These are phyloP conservation scores for Mystacides longicornis DNA, from an alignment of 2,888 invertebrate species.

Conservation along the genomic window DNA sequence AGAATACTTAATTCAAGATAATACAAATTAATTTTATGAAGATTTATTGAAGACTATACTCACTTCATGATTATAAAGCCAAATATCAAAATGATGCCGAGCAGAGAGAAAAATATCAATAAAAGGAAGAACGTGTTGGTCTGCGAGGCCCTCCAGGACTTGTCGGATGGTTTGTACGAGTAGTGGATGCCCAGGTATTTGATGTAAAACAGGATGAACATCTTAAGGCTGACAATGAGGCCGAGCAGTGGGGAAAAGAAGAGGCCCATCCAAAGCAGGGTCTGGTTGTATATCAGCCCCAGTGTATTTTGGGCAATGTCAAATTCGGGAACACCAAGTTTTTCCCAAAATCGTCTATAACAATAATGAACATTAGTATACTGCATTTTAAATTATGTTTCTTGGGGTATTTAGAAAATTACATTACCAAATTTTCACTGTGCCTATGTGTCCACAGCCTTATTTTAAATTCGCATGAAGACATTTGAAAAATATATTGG, in stretches of 20 bases:
- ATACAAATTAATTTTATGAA: too few species aligned
- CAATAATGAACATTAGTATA: neutral
- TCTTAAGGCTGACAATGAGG: slow-evolving; percentile 56
- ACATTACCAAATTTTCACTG: too few species aligned
- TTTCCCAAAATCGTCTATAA: slow-evolving; percentile 27
- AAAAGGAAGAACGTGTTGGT: slow-evolving; percentile 68
- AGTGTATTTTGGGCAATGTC: slow-evolving; percentile 70
- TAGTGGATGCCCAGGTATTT: slow-evolving; percentile 53
- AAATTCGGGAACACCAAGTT: slow-evolving; percentile 54
- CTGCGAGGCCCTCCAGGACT: slow-evolving; percentile 63
- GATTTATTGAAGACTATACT: too few species aligned
- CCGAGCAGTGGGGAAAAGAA: slow-evolving; percentile 66
- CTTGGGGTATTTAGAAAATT: neutral
- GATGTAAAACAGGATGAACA: slow-evolving; percentile 66
- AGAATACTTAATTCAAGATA: too few species aligned
- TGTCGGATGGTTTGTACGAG: slow-evolving; percentile 61
- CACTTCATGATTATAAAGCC: slow-evolving; percentile 61
- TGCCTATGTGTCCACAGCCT: too few species aligned
- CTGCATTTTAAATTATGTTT: neutral
- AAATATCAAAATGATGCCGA: slow-evolving; percentile 51
- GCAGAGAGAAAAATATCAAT: slow-evolving; percentile 57
- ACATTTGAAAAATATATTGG: too few species aligned
- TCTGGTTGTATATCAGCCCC: slow-evolving; percentile 73
- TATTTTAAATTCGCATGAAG: too few species aligned
- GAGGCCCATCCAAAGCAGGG: slow-evolving; percentile 67